Conservation (phyloP, 2,888 invertebrate species). For the Scrobipalpa costella region DNA sequence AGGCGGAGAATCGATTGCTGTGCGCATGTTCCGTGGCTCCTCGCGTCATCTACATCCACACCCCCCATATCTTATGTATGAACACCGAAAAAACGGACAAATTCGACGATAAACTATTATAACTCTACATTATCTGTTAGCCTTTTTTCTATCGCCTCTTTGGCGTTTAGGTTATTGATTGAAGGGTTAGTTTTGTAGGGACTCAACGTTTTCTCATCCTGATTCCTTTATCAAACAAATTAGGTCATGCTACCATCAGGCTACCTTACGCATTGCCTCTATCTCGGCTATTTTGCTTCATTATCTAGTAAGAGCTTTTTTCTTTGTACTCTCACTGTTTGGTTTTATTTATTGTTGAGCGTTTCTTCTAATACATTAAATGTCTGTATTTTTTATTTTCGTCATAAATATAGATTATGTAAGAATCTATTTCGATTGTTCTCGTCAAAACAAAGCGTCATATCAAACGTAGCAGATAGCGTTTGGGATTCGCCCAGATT, state of each 20-base stretch:
- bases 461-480: too few relatives aligned
- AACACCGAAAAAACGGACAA: conserved; percentile 65
- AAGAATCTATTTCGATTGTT: too few relatives aligned
- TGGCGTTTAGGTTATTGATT: conserved; percentile 10
- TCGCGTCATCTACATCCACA: conserved; percentile 55
- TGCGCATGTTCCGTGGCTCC: conserved; percentile 65
- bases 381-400: background rate
- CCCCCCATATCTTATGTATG: conserved; percentile 78
- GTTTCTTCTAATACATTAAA: background rate
- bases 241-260: conserved; percentile 9
- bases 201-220: background rate
- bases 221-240: conserved; percentile 20
- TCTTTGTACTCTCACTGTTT: background rate
- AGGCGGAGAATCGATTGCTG: conserved; percentile 65
- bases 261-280: conserved; percentile 10
- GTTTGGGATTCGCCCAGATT: too few relatives aligned
- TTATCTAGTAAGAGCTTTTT: background rate
- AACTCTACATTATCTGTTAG: conserved; percentile 8
- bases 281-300: background rate
- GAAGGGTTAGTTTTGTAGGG: background rate
- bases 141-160: background rate
- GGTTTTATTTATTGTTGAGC: background rate
- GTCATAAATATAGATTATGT: background rate
- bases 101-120: conserved; percentile 40
- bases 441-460: too few relatives aligned